Evolutionary conservation across 2,888 invertebrate genomes (phyloP).

Genomic region (Onchidella celtica): DNA sequence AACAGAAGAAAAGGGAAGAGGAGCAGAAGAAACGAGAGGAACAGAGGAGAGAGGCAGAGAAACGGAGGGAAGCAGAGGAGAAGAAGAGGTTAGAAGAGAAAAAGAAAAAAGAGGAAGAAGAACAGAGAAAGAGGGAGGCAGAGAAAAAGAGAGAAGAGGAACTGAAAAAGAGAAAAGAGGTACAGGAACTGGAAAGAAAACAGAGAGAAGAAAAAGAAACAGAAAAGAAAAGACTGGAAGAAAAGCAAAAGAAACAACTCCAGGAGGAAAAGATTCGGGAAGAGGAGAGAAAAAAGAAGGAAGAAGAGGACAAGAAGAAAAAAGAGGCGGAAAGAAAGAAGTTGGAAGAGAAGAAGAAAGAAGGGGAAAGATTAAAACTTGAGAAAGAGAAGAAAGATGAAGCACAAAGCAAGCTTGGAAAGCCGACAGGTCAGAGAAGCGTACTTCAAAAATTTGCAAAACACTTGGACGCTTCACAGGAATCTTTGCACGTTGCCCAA

Average conservation of each 20-base stretch:
- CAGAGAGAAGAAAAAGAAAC: background rate
- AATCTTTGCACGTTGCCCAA: background rate
- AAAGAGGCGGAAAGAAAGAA: background rate
- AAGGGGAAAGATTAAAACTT: slow-evolving; percentile 7
- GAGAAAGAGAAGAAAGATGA: slow-evolving; percentile 3
- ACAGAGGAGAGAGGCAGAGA: background rate
- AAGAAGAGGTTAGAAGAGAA: background rate
- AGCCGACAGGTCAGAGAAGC: background rate
- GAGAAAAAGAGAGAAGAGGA: background rate
- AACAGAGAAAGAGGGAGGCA: background rate
- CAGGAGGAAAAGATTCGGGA: background rate
- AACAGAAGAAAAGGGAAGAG: background rate
- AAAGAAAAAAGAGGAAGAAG: background rate
- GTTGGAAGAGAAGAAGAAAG: slow-evolving; percentile 7
- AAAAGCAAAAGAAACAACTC: background rate
- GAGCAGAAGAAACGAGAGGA: background rate
- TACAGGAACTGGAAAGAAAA: background rate
- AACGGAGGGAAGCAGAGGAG: background rate
- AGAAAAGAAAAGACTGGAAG: background rate
- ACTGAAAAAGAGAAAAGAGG: background rate
- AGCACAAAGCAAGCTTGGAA: background rate
- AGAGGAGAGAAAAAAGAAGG: background rate
- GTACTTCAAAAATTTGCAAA: slow-evolving; percentile 38
- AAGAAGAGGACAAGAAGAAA: background rate
- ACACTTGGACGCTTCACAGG: slow-evolving; percentile 19